Evolutionary conservation across 2,113 vertebrate genomes (phyloP), one percentile per base, ranked within the genome.

Genomic region (Polyodon spathula): DNA sequence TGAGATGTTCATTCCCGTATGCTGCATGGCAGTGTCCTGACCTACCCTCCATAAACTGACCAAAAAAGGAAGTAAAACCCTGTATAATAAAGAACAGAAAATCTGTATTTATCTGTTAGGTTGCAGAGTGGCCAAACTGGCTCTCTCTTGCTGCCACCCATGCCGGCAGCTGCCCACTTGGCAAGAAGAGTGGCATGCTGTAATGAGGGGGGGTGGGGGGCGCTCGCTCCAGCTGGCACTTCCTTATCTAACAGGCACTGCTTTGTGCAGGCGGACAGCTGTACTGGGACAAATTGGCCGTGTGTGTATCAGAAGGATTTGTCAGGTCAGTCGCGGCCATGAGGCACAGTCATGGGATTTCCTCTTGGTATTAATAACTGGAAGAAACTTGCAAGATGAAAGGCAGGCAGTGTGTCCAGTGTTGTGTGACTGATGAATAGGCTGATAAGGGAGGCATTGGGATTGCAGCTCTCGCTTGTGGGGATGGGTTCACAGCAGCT

Each of bases 241-340:
- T 81, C 80, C 85, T 85, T 83, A 86, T 85, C 82, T 76, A 86
- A 92, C 90, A 92, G 90, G 83, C 81, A 71, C 59, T 77, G 86
- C 90, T 91, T 92, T 91, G 90, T 93, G 72, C 81, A 81, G 67
- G 78, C 75, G 78, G 89, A 89, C 90, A 91, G 90, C 90, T 91
- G 90, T 86, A 73, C 75, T 73, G 75, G 76, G 78, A 82, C 71
- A 80, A 78, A 82, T 83, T 77, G 83, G 74, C 79, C 77, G 78
- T 82, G 78, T 78, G 80, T 86, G 78, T 82, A 83, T 78, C 81
- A 80, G 82, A 81, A 75, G 78, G 81, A 87, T 84, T 84, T 85
- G 83, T 83, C 78, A 85, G 83, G 83, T 84, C 84, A 84, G 81
- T 81, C 76, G 84, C 76, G 78, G 78, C 79, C 77, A 78, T 83